phyloP scores from a whole-genome alignment of 2,113 vertebrate genomes.

The Paralichthys olivaceus region DNA sequence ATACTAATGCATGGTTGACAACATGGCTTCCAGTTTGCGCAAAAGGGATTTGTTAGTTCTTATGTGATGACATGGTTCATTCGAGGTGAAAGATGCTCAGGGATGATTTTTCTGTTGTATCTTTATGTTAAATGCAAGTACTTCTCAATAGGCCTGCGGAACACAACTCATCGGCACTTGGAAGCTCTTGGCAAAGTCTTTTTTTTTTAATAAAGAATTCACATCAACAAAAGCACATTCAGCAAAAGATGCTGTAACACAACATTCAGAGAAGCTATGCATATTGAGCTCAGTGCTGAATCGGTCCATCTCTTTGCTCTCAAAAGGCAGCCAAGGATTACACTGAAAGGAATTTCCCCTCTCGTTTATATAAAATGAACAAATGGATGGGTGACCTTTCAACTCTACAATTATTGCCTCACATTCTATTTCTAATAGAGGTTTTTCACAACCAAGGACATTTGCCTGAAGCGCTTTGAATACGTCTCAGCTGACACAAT shows the following conservation, averaged over 20 bases:
- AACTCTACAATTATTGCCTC: slow-evolving; percentile 54
- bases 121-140: not conserved
- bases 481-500: slow-evolving; percentile 43
- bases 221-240: slow-evolving; percentile 8
- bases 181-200: not conserved
- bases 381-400: slow-evolving; percentile 56
- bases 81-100: slow-evolving; percentile 35
- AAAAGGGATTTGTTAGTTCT: slow-evolving; percentile 22
- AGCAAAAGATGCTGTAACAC: slow-evolving; percentile 1
- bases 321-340: slow-evolving; percentile 50
- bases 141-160: not conserved
- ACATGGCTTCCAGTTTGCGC: slow-evolving; percentile 29
- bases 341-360: slow-evolving; percentile 45
- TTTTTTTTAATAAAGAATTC: not conserved
- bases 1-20: slow-evolving; percentile 50
- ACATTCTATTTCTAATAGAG: slow-evolving; percentile 51
- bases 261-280: slow-evolving; percentile 7
- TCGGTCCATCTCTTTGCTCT: slow-evolving; percentile 18
- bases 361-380: slow-evolving; percentile 36
- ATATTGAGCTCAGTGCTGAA: not conserved
- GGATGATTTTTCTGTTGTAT: slow-evolving; percentile 3
- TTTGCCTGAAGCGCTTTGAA: slow-evolving; percentile 49
- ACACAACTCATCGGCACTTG: not conserved
- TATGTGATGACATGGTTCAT: slow-evolving; percentile 34
- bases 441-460: slow-evolving; percentile 60